These are phyloP conservation scores for Scrobipalpa atriplicella DNA, from an alignment of 2,888 invertebrate genomes.

Conservation along the genomic window DNA sequence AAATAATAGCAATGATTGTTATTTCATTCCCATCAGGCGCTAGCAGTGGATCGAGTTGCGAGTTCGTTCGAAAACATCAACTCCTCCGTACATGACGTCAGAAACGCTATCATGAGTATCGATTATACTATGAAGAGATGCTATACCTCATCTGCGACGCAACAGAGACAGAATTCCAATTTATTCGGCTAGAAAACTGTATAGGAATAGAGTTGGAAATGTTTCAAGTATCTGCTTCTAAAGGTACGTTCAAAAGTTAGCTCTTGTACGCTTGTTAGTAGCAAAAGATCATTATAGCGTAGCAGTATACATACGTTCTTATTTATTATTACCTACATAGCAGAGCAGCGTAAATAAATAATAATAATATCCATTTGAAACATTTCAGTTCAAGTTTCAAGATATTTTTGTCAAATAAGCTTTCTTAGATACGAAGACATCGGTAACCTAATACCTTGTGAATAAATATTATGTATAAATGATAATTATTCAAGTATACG, in stretches of 20 bases:
- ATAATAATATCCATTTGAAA: not conserved
- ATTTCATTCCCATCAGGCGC: slow-evolving; percentile 51
- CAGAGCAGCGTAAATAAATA: not conserved
- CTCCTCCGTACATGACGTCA: slow-evolving; percentile 62
- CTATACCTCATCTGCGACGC: slow-evolving; percentile 50
- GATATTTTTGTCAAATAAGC: not conserved
- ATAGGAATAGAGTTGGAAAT: not conserved
- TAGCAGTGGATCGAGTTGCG: slow-evolving; percentile 67
- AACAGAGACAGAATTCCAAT: slow-evolving; percentile 59
- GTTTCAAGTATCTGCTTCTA: not conserved
- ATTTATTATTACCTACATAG: too few species aligned
- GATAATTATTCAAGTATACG: not conserved
- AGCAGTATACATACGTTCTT: not conserved
- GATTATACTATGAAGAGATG: slow-evolving; percentile 71
- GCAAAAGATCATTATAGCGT: not conserved
- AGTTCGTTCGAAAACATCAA: slow-evolving; percentile 64
- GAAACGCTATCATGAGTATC: slow-evolving; percentile 68
- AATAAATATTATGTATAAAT: too few species aligned
- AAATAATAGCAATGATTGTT: not conserved
- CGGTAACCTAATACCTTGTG: too few species aligned
- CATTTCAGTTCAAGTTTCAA: not conserved
- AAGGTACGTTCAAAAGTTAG: not conserved
- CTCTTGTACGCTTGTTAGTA: too few species aligned
- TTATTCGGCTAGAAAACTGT: slow-evolving; percentile 46
- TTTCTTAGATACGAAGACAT: not conserved